Evolutionary conservation across 2,797 vertebrate species (phyloP).

Genomic region (Thalassophryne amazonica): DNA sequence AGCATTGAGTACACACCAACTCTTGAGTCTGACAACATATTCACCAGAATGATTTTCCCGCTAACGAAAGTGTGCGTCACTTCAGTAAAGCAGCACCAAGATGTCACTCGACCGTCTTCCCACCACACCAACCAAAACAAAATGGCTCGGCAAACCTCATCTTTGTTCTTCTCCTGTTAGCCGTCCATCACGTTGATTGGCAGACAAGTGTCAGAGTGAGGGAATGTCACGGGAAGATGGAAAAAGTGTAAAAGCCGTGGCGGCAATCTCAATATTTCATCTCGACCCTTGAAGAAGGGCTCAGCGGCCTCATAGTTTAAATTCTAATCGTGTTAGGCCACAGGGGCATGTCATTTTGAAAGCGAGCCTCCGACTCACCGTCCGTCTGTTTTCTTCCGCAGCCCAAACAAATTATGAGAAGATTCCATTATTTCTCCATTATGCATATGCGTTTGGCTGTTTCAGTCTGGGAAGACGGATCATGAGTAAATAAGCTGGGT

Average conservation of each 20-base stretch:
- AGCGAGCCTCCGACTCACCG: conserved; percentile 48
- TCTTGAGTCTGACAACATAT: conserved; percentile 3
- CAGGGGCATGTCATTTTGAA: conserved; percentile 76
- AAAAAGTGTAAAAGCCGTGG: conserved; percentile 56
- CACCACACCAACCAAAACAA: conserved; percentile 57
- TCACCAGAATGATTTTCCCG: conserved; percentile 7
- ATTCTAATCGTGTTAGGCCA: conserved; percentile 82
- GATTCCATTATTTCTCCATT: conserved; percentile 83
- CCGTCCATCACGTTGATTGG: conserved; percentile 82
- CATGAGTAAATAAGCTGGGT: conserved; percentile 70
- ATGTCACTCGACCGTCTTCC: conserved; percentile 55
- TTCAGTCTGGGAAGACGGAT: conserved; percentile 42
- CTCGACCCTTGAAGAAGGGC: conserved; percentile 55
- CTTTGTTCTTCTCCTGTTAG: conserved; percentile 61
- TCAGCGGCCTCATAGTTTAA: conserved; percentile 70
- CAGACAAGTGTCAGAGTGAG: conserved; percentile 76
- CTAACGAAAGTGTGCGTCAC: conserved; percentile 20
- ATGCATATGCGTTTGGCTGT: conserved; percentile 79
- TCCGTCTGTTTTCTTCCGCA: conserved; percentile 44
- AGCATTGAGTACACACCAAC: not conserved
- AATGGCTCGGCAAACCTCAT: conserved; percentile 41
- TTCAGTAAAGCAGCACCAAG: conserved; percentile 10
- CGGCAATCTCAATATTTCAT: conserved; percentile 79
- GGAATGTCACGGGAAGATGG: conserved; percentile 67
- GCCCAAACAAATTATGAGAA: conserved; percentile 81